Evolutionary conservation across 2,888 invertebrate genomes (phyloP).

Genomic region (Phyto melanocephala): DNA sequence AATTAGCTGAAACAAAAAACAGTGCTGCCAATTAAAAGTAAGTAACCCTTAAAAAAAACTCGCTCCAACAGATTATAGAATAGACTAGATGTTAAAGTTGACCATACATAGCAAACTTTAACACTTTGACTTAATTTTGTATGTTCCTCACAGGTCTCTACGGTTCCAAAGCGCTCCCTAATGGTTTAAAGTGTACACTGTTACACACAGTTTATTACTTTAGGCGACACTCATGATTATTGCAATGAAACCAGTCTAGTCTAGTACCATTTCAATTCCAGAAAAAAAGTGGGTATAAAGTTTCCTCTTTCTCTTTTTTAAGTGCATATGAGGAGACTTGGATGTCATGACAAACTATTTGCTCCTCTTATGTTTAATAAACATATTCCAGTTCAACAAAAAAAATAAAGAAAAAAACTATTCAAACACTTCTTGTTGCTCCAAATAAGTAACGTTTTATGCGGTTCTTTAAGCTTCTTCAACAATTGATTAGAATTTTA

Average conservation of each 20-base stretch:
- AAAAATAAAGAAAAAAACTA: neutral
- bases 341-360: neutral
- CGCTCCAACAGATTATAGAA: too few species aligned
- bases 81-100: too few species aligned
- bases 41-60: too few species aligned
- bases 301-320: neutral
- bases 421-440: conserved; percentile 48
- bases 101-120: too few species aligned
- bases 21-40: too few species aligned
- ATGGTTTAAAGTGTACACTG: neutral
- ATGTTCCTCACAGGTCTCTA: too few species aligned
- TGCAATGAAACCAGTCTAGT: conserved; percentile 42
- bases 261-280: neutral
- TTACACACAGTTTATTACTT: neutral
- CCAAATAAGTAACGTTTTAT: conserved; percentile 44
- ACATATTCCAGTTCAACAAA: conserved; percentile 37
- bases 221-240: conserved; percentile 50
- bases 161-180: neutral
- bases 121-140: too few species aligned
- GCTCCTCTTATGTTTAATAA: conserved; percentile 45
- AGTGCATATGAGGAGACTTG: neutral
- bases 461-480: neutral
- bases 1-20: too few species aligned
- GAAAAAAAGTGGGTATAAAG: neutral
- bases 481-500: conserved; percentile 16